Evolutionary conservation across 2,797 vertebrate species (phyloP).

Genomic region (Nothura maculosa): DNA sequence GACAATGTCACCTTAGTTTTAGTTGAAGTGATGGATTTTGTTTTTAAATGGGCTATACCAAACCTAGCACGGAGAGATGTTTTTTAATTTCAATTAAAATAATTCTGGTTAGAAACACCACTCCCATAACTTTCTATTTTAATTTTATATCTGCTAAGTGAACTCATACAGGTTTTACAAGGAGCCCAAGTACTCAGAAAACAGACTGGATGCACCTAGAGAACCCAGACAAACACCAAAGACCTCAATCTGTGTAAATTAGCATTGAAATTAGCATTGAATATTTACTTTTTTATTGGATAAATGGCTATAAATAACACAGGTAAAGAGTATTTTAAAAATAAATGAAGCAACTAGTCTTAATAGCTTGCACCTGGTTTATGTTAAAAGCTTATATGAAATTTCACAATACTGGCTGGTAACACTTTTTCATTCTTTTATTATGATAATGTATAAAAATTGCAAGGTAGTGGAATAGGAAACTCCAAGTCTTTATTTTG

Average conservation of each 20-base stretch:
- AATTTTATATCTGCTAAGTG: background rate
- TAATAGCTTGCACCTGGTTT: conserved; percentile 44
- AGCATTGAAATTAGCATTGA: background rate
- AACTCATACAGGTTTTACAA: background rate
- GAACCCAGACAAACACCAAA: conserved; percentile 5
- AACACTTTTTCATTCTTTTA: background rate
- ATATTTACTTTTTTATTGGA: background rate
- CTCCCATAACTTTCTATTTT: background rate
- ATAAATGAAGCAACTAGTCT: background rate
- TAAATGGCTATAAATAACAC: background rate
- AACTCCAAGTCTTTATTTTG: conserved; percentile 3
- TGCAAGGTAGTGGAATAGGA: background rate
- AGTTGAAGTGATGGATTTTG: conserved; percentile 40
- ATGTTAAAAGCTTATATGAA: conserved; percentile 23
- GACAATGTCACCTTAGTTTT: conserved; percentile 59
- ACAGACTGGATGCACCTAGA: background rate
- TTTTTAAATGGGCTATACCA: conserved; percentile 13
- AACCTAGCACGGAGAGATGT: background rate
- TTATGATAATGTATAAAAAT: conserved; percentile 25
- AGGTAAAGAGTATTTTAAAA: background rate
- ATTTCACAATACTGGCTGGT: background rate
- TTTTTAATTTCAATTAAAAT: conserved; percentile 27
- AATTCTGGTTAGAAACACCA: background rate
- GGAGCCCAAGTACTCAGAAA: background rate
- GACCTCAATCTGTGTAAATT: background rate